A percentile compares a stretch with the other conserved stretches of the same genome.
Conservation (phyloP, 1,140 invertebrate species). For the Ooceraea biroi region DNA sequence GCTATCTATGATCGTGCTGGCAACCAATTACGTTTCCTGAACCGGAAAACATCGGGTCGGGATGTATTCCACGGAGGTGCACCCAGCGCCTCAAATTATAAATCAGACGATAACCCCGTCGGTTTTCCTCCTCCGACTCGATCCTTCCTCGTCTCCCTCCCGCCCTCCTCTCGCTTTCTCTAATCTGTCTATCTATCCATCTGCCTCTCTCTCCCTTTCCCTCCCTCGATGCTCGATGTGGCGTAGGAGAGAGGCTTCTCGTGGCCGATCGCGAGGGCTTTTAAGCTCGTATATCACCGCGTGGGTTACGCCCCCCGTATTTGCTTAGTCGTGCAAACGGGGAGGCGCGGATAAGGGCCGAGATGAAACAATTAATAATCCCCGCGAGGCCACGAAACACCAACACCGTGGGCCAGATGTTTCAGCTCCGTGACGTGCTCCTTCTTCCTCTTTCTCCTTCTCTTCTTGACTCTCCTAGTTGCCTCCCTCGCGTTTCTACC, state of each 20-base stretch:
- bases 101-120: conserved; percentile 81
- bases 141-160: conserved; percentile 59
- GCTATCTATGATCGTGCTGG: conserved; percentile 80
- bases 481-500: conserved; percentile 38
- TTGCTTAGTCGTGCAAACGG: conserved; percentile 84
- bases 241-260: conserved; percentile 57
- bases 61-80: conserved; percentile 67
- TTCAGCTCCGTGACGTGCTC: conserved; percentile 54
- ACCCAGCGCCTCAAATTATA: conserved; percentile 82
- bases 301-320: conserved; percentile 85
- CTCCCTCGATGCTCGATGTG: conserved; percentile 20
- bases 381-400: conserved; percentile 73
- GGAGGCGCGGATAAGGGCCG: conserved; percentile 82
- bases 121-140: conserved; percentile 67
- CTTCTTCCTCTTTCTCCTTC: conserved; percentile 45
- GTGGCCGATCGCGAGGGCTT: conserved; percentile 81
- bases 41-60: conserved; percentile 82
- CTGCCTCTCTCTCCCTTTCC: conserved; percentile 67
- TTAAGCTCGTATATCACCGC: conserved; percentile 85
- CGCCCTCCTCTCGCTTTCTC: conserved; percentile 57
- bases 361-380: conserved; percentile 86
- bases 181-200: conserved; percentile 58
- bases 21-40: conserved; percentile 85
- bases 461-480: neutral
- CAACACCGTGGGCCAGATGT: conserved; percentile 75